Evolutionary conservation across 2,888 invertebrate genomes (phyloP).

Genomic region (Xestia sexstrigata): DNA sequence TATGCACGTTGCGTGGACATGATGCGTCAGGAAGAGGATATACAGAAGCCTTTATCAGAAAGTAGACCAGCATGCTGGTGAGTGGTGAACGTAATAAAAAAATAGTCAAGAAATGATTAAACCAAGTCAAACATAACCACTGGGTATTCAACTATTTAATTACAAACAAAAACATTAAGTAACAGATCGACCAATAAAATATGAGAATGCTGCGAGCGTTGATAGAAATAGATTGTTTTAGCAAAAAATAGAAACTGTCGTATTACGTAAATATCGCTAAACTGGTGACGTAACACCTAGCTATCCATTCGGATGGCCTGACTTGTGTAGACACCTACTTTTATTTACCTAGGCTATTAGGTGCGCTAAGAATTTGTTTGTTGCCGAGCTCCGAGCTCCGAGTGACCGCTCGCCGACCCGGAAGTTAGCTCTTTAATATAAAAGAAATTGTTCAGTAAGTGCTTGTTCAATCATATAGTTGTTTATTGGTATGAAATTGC

Average conservation of each 20-base stretch:
- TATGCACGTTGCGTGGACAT: background rate
- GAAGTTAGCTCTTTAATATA: constrained; percentile 51
- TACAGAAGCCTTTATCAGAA: background rate
- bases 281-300: constrained; percentile 56
- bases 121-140: constrained; percentile 2
- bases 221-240: constrained; percentile 53
- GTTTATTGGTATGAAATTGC: constrained; percentile 15
- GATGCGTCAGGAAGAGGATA: background rate
- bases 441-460: constrained; percentile 38
- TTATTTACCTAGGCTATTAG: constrained; percentile 71
- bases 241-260: constrained; percentile 58
- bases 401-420: constrained; percentile 64
- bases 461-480: constrained; percentile 16
- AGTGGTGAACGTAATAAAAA: background rate
- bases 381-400: constrained; percentile 21
- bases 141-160: constrained; percentile 7
- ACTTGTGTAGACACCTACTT: constrained; percentile 57
- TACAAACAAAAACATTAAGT: constrained; percentile 26
- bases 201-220: constrained; percentile 11
- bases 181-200: constrained; percentile 40
- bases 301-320: constrained; percentile 61
- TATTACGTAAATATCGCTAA: constrained; percentile 67
- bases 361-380: constrained; percentile 67
- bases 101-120: constrained; percentile 3
- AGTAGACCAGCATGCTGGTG: background rate